Evolutionary conservation across 1,140 invertebrate genomes (phyloP), one percentile per base, ranked within the genome.

Genomic region (Propsilocerus akamusi): DNA sequence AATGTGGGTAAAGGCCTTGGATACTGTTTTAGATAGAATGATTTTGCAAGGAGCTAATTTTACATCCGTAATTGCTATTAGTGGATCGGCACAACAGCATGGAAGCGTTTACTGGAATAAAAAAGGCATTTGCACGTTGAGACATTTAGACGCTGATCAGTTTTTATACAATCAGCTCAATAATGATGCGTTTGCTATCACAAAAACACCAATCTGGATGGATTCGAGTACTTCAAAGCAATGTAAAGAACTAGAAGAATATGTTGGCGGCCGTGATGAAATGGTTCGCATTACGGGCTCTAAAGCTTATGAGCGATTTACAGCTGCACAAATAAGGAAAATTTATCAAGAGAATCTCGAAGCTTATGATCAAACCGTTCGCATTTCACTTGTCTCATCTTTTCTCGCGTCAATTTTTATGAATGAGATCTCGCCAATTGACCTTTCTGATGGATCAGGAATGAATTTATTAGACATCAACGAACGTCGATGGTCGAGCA

Each of bases 1-100:
- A 3, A 88, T 97, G 81, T 97, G 92, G 92, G 78, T 97, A 0
- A 93, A 96, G 68, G 90, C 93, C 0, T 60, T 97, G 22, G 94
- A 97, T 60, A 77, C 96, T 64, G 71, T 96, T 0, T 68, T 98
- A 61, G 87, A 95, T 58, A 76, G 80, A 55, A 68, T 97, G 12
- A 75, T 83, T 41, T 73, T 86, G 7, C 76, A 76, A 48, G 86
- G 85, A 17, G 80, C 86, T 10, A 84, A 93, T 64, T 88, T 96
- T 57, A 76, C 75, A 24, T 78, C 76, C 55, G 78, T 97, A 17
- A 72, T 70, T 2, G 84, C 85, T n/a, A 65, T 97, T 51, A 91
- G 87, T 23, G 93, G 92, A 5, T 80, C 83, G 51, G 92, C 80
- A 2, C 92, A 95, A 85, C 94, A 97, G 87, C 93, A 97, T 68